Base-by-base conservation (phyloP, 2,888 invertebrate genomes). In the Acronicta alni region DNA sequence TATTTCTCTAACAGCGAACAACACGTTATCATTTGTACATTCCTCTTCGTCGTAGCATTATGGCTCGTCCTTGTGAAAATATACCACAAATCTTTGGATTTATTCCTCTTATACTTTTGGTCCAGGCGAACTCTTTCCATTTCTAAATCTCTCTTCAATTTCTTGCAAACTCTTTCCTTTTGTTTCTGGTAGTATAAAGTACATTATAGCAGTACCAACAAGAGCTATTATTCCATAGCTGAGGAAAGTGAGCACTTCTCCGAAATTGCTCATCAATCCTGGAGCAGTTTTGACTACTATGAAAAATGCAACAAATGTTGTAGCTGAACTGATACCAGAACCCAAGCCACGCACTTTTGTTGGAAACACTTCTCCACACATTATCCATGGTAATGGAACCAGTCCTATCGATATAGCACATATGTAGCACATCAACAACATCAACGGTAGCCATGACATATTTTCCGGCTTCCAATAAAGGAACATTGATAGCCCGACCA, bases 351-450 rank as follows among this genome's bases (percentile, higher is more conserved):
- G 90, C 0, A 95, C 94, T 57, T 91, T 94, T 1, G 95, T 94
- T 0, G 96, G 95, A 78, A 97, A 97, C 0, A 97, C 91, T 86
- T 97, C 97, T 0, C 97, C 97, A 69, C 96, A 96, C 95, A 97
- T 95, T 30, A 96, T 95, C 96, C 97, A 97, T 0, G 97, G 97
- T 48, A 97, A 80, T 0, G 97, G 96, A 12, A 96, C 94, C 16
- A 96, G 81, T 0, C 97, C 96, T 51, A 96, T 90, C 1, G 95
- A 94, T 46, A 96, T 93, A 48, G 95, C 95, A 42, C 95, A 91
- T 12, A 96, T 96, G 75, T 96, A 96, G 1, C 90, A 79, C 83
- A 96, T 81, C 49, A 96, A 80, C 82, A 95, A 91, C 68, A 94
- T 80, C 72, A 96, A 76, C 0, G 95, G 92, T 6, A 95, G 60